These are phyloP conservation scores for Macrosiphum euphorbiae DNA, from an alignment of 2,888 invertebrate genomes.

Conservation along the genomic window DNA sequence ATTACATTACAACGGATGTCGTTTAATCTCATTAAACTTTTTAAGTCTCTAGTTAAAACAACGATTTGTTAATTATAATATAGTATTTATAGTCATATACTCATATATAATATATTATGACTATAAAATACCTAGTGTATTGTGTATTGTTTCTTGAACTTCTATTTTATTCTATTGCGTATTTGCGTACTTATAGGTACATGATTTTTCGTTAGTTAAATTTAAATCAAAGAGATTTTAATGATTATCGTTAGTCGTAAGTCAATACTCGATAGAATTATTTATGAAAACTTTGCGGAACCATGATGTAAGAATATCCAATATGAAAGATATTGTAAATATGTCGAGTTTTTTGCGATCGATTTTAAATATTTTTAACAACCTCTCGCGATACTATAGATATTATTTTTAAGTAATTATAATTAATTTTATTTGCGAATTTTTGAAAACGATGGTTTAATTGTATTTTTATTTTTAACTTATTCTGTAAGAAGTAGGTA, in stretches of 20 bases:
- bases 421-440: neutral
- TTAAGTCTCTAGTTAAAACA: neutral
- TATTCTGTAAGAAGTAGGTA: neutral
- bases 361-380: neutral
- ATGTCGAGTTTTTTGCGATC: neutral
- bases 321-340: neutral
- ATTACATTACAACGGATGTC: neutral
- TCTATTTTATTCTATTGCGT: neutral
- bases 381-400: neutral
- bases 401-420: neutral
- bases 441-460: neutral
- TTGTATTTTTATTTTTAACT: neutral
- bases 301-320: neutral
- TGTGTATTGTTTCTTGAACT: neutral
- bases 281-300: neutral
- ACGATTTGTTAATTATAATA: neutral
- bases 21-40: neutral
- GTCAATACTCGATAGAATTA: neutral
- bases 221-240: neutral
- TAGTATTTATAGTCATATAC: neutral
- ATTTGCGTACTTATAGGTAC: neutral
- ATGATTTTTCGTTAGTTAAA: neutral
- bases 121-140: neutral
- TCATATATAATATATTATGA: no score
- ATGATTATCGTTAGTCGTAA: neutral